phyloP scores from a whole-genome alignment of 2,113 vertebrate species.

The Plecturocebus donacophilus region DNA sequence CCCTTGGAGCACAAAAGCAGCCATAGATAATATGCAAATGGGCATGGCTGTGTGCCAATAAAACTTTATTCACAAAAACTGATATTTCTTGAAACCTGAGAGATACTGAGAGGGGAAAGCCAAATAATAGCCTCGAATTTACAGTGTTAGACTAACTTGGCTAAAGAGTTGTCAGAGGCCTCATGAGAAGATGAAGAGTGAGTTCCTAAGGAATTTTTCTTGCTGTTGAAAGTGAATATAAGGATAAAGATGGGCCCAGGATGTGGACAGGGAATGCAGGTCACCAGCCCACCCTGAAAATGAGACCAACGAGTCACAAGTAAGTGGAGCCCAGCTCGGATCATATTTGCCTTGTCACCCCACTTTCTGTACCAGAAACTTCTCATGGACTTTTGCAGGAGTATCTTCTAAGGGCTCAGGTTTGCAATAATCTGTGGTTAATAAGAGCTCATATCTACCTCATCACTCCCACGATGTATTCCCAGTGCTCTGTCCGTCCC shows the following conservation, averaged over 20 bases:
- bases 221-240: background rate
- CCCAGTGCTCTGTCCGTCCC: background rate
- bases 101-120: background rate
- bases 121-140: background rate
- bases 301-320: background rate
- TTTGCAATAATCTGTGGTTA: background rate
- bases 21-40: rapidly evolving
- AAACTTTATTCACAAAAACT: background rate
- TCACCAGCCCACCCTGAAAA: background rate
- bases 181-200: no score
- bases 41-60: background rate
- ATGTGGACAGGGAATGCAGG: background rate
- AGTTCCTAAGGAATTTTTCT: background rate
- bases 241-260: background rate
- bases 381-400: background rate
- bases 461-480: background rate
- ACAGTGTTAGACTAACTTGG: background rate
- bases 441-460: background rate
- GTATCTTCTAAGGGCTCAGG: background rate
- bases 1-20: background rate
- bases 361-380: background rate
- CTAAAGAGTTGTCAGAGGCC: background rate
- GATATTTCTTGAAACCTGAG: background rate
- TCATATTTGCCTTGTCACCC: background rate
- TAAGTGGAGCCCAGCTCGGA: rapidly evolving